Percentiles rank a stretch among this genome's conserved stretches.
These are phyloP conservation scores for Lobophora halterata DNA, from an alignment of 2,888 invertebrate genomes.

Conservation along the genomic window DNA sequence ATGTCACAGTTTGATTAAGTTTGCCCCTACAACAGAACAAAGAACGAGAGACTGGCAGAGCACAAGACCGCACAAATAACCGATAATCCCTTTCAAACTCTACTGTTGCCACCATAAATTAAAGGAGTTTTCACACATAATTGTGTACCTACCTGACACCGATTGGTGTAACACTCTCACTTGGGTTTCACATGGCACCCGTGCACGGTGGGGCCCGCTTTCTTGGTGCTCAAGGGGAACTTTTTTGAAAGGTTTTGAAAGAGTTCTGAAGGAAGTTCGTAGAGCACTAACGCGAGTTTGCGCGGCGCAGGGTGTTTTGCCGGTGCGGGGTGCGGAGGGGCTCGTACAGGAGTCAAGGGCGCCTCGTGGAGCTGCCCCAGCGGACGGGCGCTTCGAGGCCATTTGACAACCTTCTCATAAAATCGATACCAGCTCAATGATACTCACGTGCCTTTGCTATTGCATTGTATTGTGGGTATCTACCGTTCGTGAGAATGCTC, in stretches of 20 bases:
- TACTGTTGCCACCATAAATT: no score
- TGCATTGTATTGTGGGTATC: no score
- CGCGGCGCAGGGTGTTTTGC: constrained; percentile 40
- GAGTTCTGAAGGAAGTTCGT: constrained; percentile 17
- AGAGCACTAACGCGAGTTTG: constrained; percentile 28
- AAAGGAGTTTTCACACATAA: no score
- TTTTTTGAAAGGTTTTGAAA: constrained; percentile 5
- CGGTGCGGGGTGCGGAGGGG: constrained; percentile 35
- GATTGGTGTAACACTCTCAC: no score
- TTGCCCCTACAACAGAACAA: no score
- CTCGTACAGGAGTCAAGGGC: constrained; percentile 61
- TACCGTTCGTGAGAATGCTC: no score
- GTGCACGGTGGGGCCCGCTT: background rate
- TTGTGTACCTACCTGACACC: no score
- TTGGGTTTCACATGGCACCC: constrained; percentile 5
- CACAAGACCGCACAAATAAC: no score
- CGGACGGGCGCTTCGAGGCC: constrained; percentile 53
- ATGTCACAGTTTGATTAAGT: no score
- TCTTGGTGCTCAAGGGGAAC: background rate
- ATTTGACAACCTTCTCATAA: constrained; percentile 29
- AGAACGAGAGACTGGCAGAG: no score
- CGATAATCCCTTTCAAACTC: no score
- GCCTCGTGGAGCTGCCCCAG: constrained; percentile 44
- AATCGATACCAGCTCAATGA: constrained; percentile 48
- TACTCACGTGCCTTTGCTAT: constrained; percentile 1